Base-by-base conservation (phyloP, 35 echinoderm and acorn worm genomes). In the Ptychodera flava region DNA sequence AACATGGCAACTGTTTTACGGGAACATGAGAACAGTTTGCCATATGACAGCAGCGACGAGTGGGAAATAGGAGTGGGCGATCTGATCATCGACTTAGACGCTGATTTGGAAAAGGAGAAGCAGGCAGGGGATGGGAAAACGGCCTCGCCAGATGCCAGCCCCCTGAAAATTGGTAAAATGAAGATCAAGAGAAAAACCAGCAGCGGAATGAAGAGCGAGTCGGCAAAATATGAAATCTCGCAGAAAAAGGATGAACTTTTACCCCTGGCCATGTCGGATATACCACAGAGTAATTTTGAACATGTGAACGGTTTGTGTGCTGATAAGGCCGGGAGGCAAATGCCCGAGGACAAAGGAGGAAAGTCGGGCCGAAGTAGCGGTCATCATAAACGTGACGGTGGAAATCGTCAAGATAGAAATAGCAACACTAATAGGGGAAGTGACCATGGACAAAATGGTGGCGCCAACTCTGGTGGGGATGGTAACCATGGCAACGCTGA, bases 21-120 rank as follows among this genome's bases (percentile, higher is more conserved):
- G 45, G 45, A 64, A 64, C 45, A 64, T 6, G 45, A 64, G 45
- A 64, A 64, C 45, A 64, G 45, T 64, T 64, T 64, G 45, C 45
- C 45, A 64, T 99, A 99, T 82, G 95, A 99, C 37, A 99, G 96
- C 85, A 87, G 96, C 79, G 96, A 99, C 84, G 96, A 99, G 89
- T 99, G 96, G 96, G 93, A 99, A 87, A 99, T 99, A 45, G 96
- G 96, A 80, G 87, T 99, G 33, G 96, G 96, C 64, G 94, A 94
- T 83, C 87, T 99, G 31, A 94, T 99, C 81, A 99, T 99, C 52
- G 96, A 99, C 81, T 94, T 99, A 45, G 96, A 99, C 52, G 96
- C 96, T 34, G 96, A 99, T 36, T 82, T 99, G 34, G 96, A 99
- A 89, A 99, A 99, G 79, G 96, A 99, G 33, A 91, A 91, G 35